Base-by-base conservation (phyloP, 1,140 invertebrate genomes). In the Bilobella aurantiaca region DNA sequence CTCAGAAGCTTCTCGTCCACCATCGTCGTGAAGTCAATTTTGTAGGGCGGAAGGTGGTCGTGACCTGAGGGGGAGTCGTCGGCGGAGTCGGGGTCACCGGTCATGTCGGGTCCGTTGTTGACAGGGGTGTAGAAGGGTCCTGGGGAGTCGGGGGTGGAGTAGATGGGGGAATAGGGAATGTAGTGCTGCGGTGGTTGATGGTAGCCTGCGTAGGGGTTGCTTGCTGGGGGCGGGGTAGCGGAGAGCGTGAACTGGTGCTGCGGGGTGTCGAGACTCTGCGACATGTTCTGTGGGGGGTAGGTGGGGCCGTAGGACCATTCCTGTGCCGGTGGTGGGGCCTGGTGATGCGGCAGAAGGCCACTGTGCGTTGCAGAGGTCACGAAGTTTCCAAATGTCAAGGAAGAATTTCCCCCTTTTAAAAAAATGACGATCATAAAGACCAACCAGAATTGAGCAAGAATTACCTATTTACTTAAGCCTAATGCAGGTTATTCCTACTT, bases 1-100 rank as follows among this genome's bases (percentile, higher is more conserved):
- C 49, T 34, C 5, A 67, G n/a, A 3, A 64, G 49, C 59, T 70
- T 66, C 21, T 70, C 65, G 28, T 70, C 65, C 0, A 70, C 69
- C 21, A 70, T 67, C 2, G 47, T 66, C 47, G 63, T 65, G 47
- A 70, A 70, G 29, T 70, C 69, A 28, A 70, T 28, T 53, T 70
- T 70, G 58, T 70, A 70, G 2, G 64, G 34, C 32, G 67, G 53
- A 25, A 27, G 23, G n/a, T 60, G 34, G n/a, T 65, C 59, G 25
- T 30, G 31, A 32, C n/a, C 34, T 57, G 60, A 56, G 21, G 21
- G 37, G 27, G 14, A 30, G 18, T 32, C 56, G 0, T 25, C 23
- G 1, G 34, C 5, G 18, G 64, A 57, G 1, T 23, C 53, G 12
- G 49, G 25, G 25, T 56, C 14, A 12, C 49, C 49, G 49, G 12